Evolutionary conservation across 2,797 vertebrate genomes (phyloP).

Genomic region (Liasis olivaceus): DNA sequence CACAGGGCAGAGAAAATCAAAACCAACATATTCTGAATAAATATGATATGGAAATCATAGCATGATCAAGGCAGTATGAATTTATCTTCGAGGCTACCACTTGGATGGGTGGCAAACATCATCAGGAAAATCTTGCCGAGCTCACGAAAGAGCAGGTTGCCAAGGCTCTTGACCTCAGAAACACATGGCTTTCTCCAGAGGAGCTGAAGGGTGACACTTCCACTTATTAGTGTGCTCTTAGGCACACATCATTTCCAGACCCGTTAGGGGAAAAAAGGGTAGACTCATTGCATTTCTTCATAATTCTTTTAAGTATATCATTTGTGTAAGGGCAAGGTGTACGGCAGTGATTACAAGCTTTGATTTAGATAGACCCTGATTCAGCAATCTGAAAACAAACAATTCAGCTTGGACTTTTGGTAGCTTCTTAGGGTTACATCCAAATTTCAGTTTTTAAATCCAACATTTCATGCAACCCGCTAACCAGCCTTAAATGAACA

Average conservation of each 20-base stretch:
- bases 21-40: slow-evolving; percentile 74
- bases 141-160: not conserved
- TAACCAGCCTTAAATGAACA: not conserved
- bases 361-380: not conserved
- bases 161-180: not conserved
- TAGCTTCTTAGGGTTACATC: not conserved
- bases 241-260: not conserved
- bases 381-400: not conserved
- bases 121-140: slow-evolving; percentile 50
- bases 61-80: slow-evolving; percentile 55
- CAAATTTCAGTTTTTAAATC: not conserved
- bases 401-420: not conserved
- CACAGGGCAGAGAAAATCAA: slow-evolving; percentile 68
- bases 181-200: not conserved
- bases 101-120: slow-evolving; percentile 43
- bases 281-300: not conserved
- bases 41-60: slow-evolving; percentile 73
- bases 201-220: not conserved
- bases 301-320: not conserved
- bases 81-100: slow-evolving; percentile 58
- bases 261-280: not conserved
- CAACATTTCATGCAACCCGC: not conserved
- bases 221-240: not conserved
- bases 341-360: not conserved
- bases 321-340: not conserved